phyloP scores from a whole-genome alignment of 2,888 invertebrate species.

The Acheta domesticus region DNA sequence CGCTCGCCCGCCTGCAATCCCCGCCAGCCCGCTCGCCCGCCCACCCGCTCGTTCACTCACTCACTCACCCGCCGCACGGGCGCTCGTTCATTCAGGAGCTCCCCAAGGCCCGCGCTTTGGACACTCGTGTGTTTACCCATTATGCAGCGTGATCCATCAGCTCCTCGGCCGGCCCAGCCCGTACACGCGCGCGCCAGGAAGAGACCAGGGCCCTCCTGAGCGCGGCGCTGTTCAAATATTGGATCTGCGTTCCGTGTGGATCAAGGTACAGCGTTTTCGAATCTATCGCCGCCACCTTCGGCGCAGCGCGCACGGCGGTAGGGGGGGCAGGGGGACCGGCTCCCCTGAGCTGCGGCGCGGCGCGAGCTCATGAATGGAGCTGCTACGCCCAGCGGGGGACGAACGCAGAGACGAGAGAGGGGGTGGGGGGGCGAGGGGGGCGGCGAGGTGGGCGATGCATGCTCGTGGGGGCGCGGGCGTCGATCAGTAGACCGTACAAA shows the following conservation, averaged over 20 bases:
- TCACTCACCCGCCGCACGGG: too few species aligned
- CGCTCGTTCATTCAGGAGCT: too few species aligned
- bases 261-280: constrained; percentile 10
- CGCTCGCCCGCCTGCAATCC: too few species aligned
- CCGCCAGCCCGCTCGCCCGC: too few species aligned
- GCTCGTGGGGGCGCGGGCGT: too few species aligned
- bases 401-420: neutral
- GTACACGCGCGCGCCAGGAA: constrained; percentile 18
- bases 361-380: neutral
- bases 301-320: too few species aligned
- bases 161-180: neutral
- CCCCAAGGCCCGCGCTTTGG: neutral
- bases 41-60: too few species aligned
- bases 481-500: too few species aligned
- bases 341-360: neutral
- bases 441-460: too few species aligned
- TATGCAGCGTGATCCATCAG: neutral
- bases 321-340: too few species aligned
- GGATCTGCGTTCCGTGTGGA: neutral
- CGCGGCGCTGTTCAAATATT: neutral
- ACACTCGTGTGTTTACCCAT: neutral
- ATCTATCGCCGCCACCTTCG: neutral
- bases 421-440: too few species aligned
- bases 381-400: neutral
- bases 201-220: neutral